Percentiles rank a stretch among this genome's conserved stretches.
phyloP scores from a whole-genome alignment of 2,113 vertebrate genomes.

The Malurus alboscapulatus region DNA sequence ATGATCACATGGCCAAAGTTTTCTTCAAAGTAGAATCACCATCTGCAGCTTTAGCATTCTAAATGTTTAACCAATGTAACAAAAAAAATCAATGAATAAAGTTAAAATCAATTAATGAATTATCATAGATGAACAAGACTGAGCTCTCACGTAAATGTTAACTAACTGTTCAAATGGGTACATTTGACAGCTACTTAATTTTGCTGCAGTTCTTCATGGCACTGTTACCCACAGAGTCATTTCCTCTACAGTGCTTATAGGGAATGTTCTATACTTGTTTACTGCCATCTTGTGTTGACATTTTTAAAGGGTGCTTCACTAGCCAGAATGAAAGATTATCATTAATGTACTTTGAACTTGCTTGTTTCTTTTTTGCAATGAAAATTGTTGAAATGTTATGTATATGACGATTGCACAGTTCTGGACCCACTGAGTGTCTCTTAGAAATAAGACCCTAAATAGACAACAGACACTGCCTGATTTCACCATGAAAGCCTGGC shows the following conservation, averaged over 20 bases:
- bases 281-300: slow-evolving; percentile 75
- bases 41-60: slow-evolving; percentile 23
- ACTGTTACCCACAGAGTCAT: not conserved
- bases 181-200: slow-evolving; percentile 21
- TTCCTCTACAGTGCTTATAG: not conserved
- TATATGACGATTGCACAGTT: not conserved
- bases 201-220: not conserved
- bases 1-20: not conserved
- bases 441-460: not conserved
- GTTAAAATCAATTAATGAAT: slow-evolving; percentile 29
- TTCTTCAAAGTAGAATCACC: not conserved
- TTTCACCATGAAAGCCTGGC: not conserved
- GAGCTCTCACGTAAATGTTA: not conserved
- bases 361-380: not conserved
- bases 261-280: slow-evolving; percentile 61
- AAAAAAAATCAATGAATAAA: slow-evolving; percentile 36
- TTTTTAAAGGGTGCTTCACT: slow-evolving; percentile 34
- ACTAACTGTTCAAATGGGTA: not conserved
- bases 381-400: not conserved
- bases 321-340: not conserved
- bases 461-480: not conserved
- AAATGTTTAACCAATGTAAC: not conserved
- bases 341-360: not conserved
- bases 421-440: not conserved
- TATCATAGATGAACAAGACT: slow-evolving; percentile 10